These are phyloP conservation scores for Noctuana brunneofusca DNA, from an alignment of 2,888 invertebrate genomes.

Conservation along the genomic window DNA sequence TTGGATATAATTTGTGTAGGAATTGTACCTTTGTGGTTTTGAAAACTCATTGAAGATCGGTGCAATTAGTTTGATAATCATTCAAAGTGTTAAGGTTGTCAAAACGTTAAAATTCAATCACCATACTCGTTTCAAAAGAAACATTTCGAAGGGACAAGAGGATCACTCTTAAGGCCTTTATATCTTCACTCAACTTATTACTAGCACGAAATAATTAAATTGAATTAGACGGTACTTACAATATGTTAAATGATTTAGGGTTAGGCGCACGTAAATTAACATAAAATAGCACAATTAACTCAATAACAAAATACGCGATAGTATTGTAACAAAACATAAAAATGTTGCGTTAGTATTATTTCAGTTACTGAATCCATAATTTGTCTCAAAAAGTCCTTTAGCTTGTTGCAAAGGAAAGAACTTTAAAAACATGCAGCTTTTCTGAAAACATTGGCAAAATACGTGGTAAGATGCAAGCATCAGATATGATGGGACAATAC, in stretches of 20 bases:
- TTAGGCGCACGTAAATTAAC: no score
- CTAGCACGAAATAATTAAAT: no score
- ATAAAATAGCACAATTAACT: no score
- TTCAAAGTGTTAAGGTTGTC: neutral
- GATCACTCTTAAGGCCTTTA: no score
- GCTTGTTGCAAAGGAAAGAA: neutral
- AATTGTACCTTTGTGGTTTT: neutral
- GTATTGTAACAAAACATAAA: no score
- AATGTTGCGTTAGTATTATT: no score
- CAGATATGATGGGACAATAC: slow-evolving; percentile 44
- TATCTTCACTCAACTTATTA: no score
- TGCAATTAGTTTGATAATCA: neutral
- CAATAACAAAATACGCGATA: no score
- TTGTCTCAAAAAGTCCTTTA: neutral
- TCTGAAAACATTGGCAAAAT: neutral
- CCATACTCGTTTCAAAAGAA: neutral
- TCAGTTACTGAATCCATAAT: neutral
- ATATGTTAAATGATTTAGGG: no score
- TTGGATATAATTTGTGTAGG: neutral
- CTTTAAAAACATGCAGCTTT: slow-evolving; percentile 1
- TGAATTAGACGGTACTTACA: no score
- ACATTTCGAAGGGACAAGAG: no score
- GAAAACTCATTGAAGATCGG: neutral
- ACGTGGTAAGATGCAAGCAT: slow-evolving; percentile 34
- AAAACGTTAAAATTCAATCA: neutral